phyloP scores from a whole-genome alignment of 2,113 vertebrate species.

The Eudorcas thomsonii region DNA sequence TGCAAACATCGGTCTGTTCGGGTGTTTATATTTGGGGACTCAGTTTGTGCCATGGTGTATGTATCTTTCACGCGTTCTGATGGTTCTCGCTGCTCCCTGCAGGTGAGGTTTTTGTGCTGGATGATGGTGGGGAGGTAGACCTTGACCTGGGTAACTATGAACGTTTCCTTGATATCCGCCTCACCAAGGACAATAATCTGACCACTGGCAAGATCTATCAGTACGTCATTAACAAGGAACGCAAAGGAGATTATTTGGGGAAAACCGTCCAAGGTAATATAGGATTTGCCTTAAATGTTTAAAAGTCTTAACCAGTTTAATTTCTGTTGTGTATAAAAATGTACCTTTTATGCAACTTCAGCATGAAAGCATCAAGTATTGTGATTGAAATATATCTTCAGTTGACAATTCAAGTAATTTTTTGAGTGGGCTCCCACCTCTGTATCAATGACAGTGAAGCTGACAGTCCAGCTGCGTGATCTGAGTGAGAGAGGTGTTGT shows the following conservation, averaged over 20 bases:
- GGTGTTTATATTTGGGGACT: background rate
- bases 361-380: background rate
- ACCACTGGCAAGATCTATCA: constrained; percentile 99
- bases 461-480: background rate
- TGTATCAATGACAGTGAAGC: background rate
- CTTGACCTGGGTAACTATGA: constrained; percentile 97
- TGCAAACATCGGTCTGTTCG: background rate
- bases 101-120: constrained; percentile 98
- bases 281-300: background rate
- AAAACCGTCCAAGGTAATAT: constrained; percentile 95
- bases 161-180: constrained; percentile 95
- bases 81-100: background rate
- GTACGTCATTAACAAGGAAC: constrained; percentile 97
- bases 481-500: background rate
- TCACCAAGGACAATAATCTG: constrained; percentile 97
- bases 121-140: constrained; percentile 97
- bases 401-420: background rate
- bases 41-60: background rate
- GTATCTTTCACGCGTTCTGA: background rate
- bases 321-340: background rate
- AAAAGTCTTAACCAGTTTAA: background rate
- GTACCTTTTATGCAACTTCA: background rate
- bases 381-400: background rate
- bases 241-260: constrained; percentile 95
- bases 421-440: background rate